Evolutionary conservation across 1,140 invertebrate species (phyloP).

Genomic region (Melitaea cinxia): DNA sequence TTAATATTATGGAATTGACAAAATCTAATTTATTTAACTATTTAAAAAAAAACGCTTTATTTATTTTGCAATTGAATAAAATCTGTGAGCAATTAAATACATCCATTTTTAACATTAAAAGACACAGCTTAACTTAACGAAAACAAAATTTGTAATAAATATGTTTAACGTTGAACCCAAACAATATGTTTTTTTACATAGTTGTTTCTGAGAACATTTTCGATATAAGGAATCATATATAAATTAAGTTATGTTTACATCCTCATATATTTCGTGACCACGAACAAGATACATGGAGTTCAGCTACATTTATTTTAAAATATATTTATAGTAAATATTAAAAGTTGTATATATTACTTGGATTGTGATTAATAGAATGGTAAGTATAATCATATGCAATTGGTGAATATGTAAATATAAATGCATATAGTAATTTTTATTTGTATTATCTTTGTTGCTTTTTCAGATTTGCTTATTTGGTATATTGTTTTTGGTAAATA

Average conservation of each 20-base stretch:
- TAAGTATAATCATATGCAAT: neutral
- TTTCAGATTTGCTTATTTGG: neutral
- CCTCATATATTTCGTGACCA: neutral
- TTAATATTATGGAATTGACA: too few species aligned
- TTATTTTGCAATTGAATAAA: too few species aligned
- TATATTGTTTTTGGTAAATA: neutral
- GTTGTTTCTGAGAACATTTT: constrained; percentile 8
- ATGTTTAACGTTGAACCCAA: neutral
- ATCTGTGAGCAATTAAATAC: too few species aligned
- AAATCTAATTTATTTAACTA: too few species aligned
- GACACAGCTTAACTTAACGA: too few species aligned
- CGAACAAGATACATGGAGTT: neutral
- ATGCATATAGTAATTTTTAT: too few species aligned
- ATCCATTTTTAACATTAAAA: too few species aligned
- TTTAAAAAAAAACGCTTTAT: too few species aligned
- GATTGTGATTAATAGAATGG: neutral
- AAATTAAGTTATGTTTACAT: neutral
- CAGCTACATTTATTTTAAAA: neutral
- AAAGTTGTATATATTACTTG: too few species aligned
- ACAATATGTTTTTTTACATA: neutral
- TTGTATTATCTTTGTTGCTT: neutral
- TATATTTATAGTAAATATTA: constrained; percentile 1
- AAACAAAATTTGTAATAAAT: too few species aligned
- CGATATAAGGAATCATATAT: constrained; percentile 1
- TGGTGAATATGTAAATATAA: too few species aligned